A percentile compares a stretch with the other conserved stretches of the same genome.
phyloP scores from a whole-genome alignment of 2,888 invertebrate species.

The Saturnia pavonia region DNA sequence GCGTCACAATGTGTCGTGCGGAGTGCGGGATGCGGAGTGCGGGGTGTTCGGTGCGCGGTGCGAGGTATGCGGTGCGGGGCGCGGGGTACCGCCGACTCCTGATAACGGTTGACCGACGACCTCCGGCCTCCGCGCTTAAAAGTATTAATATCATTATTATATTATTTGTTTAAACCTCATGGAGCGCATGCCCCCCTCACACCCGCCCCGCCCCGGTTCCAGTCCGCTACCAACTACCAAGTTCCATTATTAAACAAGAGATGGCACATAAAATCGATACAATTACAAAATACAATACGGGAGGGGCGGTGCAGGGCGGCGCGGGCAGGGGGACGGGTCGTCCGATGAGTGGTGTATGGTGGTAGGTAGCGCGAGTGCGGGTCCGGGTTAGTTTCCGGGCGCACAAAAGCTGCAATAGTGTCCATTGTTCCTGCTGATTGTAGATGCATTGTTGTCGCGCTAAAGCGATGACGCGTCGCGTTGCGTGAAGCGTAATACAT shows the following conservation, averaged over 20 bases:
- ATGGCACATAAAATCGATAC: not conserved
- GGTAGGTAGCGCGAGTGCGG: not conserved
- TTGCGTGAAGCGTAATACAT: not conserved
- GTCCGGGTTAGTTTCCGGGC: not conserved
- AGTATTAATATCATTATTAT: constrained; percentile 60
- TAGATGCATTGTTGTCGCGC: not conserved
- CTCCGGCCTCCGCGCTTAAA: constrained; percentile 60
- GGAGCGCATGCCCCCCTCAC: constrained; percentile 24
- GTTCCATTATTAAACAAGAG: not conserved
- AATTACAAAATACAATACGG: too few species aligned
- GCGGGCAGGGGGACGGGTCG: too few species aligned
- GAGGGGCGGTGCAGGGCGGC: too few species aligned
- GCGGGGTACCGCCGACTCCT: constrained; percentile 29
- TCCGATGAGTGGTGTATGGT: too few species aligned
- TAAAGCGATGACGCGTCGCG: not conserved
- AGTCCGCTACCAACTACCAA: not conserved
- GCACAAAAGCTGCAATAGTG: constrained; percentile 2
- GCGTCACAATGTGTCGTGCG: not conserved
- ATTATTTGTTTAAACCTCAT: constrained; percentile 41
- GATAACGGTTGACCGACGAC: constrained; percentile 60
- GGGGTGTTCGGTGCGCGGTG: constrained; percentile 10
- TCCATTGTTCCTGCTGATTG: constrained; percentile 2
- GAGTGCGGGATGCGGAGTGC: constrained; percentile 8
- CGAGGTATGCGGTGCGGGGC: constrained; percentile 25
- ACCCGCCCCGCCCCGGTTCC: constrained; percentile 2